Base-by-base conservation (phyloP, 2,888 invertebrate species). In the Tipula helvola region DNA sequence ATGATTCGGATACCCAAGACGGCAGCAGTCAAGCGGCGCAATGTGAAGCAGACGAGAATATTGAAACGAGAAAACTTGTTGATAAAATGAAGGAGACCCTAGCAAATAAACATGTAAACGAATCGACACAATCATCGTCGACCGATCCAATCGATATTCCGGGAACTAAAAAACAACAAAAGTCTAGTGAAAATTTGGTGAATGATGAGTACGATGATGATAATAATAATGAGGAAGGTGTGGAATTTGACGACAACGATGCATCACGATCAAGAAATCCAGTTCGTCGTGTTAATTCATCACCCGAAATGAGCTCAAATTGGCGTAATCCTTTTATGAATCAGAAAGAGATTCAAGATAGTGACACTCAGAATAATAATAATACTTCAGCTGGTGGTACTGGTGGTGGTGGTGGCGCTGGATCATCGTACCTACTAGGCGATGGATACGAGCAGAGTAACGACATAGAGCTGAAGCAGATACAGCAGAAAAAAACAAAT, bases 291-390 rank as follows among this genome's bases (percentile, higher is more conserved):
- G 96, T 97, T 83, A 97, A 97, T 93, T 97, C 97, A 86, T 97
- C 97, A 89, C 97, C 97, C 0, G 97, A 97, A 93, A 97, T 97
- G 97, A 96, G 96, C 87, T 95, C 96, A 1, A 96, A 95, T 90
- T 97, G 96, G 96, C 96, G 96, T 88, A 94, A 94, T 91, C 94
- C 95, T 88, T 94, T 95, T 89, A 90, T 94, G 85, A 92, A 91
- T 88, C 92, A 86, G 57, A 87, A 87, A 86, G 41, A 39, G 10
- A 28, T 42, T 10, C 86, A 52, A 18, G 42, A 85, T 18, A 84
- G 84, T 39, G 41, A 41, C 39, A 84, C 16, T 5, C 39, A 84
- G 84, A 84, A 41, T 16, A 84, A 84, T 39, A 84, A 84, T 10
- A 84, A 84, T 41, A 84, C 36, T 3, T n/a, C 86, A 47, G 84